Percentiles rank a stretch among this genome's conserved stretches.
These are phyloP conservation scores for Trogon melanurus DNA, from an alignment of 2,113 vertebrate genomes.

Conservation along the genomic window DNA sequence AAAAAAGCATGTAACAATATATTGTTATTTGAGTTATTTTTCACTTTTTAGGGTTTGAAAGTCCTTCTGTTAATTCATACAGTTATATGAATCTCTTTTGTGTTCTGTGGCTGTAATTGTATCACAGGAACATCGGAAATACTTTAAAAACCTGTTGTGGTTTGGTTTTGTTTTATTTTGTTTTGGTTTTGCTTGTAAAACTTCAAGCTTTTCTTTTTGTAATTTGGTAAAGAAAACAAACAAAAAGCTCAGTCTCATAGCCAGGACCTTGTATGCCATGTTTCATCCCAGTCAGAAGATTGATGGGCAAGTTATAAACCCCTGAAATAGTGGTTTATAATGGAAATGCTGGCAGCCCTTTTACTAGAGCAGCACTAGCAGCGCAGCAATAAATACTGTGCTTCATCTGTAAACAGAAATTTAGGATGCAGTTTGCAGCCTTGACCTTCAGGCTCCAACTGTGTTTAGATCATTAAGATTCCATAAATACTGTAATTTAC, in stretches of 20 bases:
- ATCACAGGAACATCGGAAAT: not conserved
- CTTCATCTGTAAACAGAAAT: constrained; percentile 83
- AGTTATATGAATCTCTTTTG: not conserved
- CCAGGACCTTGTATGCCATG: constrained; percentile 52
- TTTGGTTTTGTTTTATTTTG: not conserved
- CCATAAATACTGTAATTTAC: constrained; percentile 78
- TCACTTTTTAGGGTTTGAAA: not conserved
- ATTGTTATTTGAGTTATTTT: not conserved
- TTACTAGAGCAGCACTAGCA: constrained; percentile 62
- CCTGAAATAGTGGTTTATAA: constrained; percentile 76
- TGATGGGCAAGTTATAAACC: constrained; percentile 68
- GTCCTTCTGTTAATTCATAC: not conserved
- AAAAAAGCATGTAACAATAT: not conserved
- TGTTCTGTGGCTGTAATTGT: not conserved
- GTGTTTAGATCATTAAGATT: constrained; percentile 74
- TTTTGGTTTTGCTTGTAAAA: not conserved
- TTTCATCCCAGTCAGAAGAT: constrained; percentile 63
- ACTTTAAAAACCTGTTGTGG: not conserved
- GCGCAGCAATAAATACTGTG: constrained; percentile 74
- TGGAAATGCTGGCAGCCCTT: constrained; percentile 72
- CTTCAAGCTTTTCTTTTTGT: not conserved
- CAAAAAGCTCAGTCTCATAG: not conserved
- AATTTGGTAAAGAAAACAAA: constrained; percentile 51
- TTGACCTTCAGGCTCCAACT: constrained; percentile 84
- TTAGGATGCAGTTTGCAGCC: constrained; percentile 74